Evolutionary conservation across 2,888 invertebrate species (phyloP), one percentile per base, ranked within the genome.

Genomic region (Drosophila mimica): DNA sequence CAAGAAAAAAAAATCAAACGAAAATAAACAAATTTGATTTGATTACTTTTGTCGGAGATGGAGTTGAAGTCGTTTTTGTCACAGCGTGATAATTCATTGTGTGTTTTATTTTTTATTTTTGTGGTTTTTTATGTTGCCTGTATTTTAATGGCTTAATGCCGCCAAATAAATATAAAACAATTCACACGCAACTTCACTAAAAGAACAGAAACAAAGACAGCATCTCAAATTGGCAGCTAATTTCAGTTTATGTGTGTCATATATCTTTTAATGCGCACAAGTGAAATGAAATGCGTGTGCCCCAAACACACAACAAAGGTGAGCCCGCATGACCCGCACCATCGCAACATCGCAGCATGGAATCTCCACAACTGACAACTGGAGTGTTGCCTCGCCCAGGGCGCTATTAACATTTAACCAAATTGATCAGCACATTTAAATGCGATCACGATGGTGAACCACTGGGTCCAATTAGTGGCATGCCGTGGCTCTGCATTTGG

Each of bases 351-450:
- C 13, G 38, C n/a, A 25, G 48, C 58, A 34, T 56, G 38, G 46
- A 51, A 58, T 59, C 70, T 61, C 43, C 34, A 40, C 53, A 31
- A 40, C 53, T 34, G 57, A 52, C 28, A 36, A 28, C 36, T 38
- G 46, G n/a, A 57, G 54, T 64, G 25, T 49, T 54, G 72, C 66
- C 84, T 74, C 87, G 82, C 87, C 87, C 82, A 66, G 70, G 78
- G 81, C 76, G 85, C 79, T 72, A 84, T 85, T 85, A 88, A 85
- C 88, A 85, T 85, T 85, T 85, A 85, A 84, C 83, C 75, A 85
- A 86, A 86, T 88, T 86, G 88, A 88, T 88, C 83, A 80, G 83
- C 86, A 80, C 83, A 88, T 87, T 87, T 87, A 87, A 87, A 87
- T 87, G 82, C 86, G 88, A 88, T 87, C 88, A 87, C 83, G 85